phyloP scores from a whole-genome alignment of 2,888 invertebrate genomes.

The Cremastinae sp. region DNA sequence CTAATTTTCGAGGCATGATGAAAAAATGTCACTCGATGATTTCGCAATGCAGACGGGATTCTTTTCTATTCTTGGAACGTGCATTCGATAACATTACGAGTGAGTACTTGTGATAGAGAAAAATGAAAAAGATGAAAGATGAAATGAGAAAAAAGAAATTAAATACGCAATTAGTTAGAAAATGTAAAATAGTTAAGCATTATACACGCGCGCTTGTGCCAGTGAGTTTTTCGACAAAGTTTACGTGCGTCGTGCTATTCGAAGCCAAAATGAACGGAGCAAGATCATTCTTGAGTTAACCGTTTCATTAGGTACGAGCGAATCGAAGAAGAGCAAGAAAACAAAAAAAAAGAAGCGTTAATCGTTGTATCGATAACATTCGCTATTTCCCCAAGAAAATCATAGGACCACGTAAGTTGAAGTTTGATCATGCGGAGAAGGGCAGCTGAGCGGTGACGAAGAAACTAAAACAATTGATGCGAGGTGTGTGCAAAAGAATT shows the following conservation, averaged over 20 bases:
- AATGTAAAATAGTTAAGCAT: background rate
- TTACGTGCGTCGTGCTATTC: constrained; percentile 34
- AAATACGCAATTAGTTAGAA: constrained; percentile 4
- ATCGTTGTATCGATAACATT: constrained; percentile 4
- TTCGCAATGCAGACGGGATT: background rate
- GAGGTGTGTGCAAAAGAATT: constrained; percentile 26
- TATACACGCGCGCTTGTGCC: constrained; percentile 19
- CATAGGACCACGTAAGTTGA: constrained; percentile 22
- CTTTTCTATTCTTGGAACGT: background rate
- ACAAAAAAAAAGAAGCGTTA: background rate
- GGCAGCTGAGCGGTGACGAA: constrained; percentile 1
- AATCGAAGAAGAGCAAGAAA: constrained; percentile 12
- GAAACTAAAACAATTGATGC: constrained; percentile 32
- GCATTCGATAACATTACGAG: constrained; percentile 10
- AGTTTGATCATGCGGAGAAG: constrained; percentile 9
- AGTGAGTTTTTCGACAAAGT: constrained; percentile 20
- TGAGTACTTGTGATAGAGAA: background rate
- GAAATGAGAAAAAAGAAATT: background rate
- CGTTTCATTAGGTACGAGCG: constrained; percentile 8
- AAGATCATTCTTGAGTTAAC: constrained; percentile 11
- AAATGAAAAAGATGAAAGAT: background rate
- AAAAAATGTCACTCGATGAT: background rate
- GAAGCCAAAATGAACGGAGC: background rate
- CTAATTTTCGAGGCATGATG: background rate
- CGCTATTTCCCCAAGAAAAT: constrained; percentile 18